Base-by-base conservation (phyloP, 1,140 invertebrate species). In the Zaprionus inermis region DNA sequence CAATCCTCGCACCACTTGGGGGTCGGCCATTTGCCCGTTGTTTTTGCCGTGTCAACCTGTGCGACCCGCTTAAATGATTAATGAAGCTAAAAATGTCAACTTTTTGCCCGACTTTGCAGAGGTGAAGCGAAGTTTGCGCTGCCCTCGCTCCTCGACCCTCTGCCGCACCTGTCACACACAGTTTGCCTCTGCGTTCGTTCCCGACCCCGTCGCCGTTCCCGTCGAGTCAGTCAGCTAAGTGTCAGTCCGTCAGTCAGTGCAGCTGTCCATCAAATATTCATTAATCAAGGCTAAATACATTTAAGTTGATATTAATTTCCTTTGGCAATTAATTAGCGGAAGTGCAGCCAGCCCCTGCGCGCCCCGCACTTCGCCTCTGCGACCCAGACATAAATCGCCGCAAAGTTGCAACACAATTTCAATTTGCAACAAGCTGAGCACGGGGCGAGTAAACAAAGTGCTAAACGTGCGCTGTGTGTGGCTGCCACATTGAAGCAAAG, bases 21-120 rank as follows among this genome's bases (percentile, higher is more conserved):
- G 24, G 24, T 3, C 30, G 30, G 34, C 20, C 49, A 18, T 28
- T 28, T 20, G 49, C n/a, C 30, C 60, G 18, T 46, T 67, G 69
- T 72, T 61, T 69, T 68, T 69, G 71, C 57, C 57, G 51, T 74
- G 72, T 57, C 72, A 70, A 74, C 66, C 54, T 74, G 72, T 63
- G 72, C 60, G 72, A 70, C 59, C 72, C 72, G 68, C 67, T 75
- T 76, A 66, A 76, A 76, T 76, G 73, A 76, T 76, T 76, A 76
- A 76, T 76, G 73, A 60, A 76, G 68, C 60, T 51, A 66, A 72
- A 66, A 71, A 65, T 72, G 60, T 72, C 73, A 76, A 76, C 68
- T 59, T 75, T 75, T 75, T 75, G 52, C 20, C 18, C 14, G 38
- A 34, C 5, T 44, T 63, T 51, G 54, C 28, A 58, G 30, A 36